Conservation (phyloP, 2,888 invertebrate genomes). For the Stomorhina lunata region DNA sequence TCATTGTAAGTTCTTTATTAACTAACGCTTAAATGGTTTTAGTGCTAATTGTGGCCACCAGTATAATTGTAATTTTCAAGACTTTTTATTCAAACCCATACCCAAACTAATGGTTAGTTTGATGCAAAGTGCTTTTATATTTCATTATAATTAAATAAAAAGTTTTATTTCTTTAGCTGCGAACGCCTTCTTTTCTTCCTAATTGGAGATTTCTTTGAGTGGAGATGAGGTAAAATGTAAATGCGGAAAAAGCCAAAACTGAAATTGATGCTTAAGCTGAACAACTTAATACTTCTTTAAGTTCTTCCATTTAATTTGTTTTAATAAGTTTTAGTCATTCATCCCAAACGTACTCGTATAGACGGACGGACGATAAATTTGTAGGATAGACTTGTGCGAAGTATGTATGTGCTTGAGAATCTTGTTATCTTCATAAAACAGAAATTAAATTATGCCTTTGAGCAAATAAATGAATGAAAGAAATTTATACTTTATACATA, state of each 20-base stretch:
- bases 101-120: background rate
- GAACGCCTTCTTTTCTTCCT: background rate
- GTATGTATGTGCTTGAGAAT: slow-evolving; percentile 27
- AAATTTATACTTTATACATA: slow-evolving; percentile 5
- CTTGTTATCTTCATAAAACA: slow-evolving; percentile 54
- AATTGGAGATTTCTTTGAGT: background rate
- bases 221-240: background rate
- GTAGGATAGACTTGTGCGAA: background rate
- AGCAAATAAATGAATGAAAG: slow-evolving; percentile 35
- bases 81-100: background rate
- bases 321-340: slow-evolving; percentile 37
- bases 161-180: background rate
- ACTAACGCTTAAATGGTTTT: slow-evolving; percentile 46
- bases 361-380: background rate
- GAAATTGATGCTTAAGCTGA: slow-evolving; percentile 14
- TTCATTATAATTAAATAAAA: slow-evolving; percentile 50
- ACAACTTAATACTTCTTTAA: slow-evolving; percentile 59
- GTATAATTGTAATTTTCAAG: slow-evolving; percentile 24
- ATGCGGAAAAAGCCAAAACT: background rate
- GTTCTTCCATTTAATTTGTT: slow-evolving; percentile 61
- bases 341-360: slow-evolving; percentile 9
- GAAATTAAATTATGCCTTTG: slow-evolving; percentile 61
- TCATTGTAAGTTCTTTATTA: slow-evolving; percentile 44
- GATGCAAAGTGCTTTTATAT: background rate
- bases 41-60: slow-evolving; percentile 51